A percentile compares a stretch with the other conserved stretches of the same genome.
These are phyloP conservation scores for Eulemur albifrons DNA, from an alignment of 2,797 vertebrate species.

Conservation along the genomic window DNA sequence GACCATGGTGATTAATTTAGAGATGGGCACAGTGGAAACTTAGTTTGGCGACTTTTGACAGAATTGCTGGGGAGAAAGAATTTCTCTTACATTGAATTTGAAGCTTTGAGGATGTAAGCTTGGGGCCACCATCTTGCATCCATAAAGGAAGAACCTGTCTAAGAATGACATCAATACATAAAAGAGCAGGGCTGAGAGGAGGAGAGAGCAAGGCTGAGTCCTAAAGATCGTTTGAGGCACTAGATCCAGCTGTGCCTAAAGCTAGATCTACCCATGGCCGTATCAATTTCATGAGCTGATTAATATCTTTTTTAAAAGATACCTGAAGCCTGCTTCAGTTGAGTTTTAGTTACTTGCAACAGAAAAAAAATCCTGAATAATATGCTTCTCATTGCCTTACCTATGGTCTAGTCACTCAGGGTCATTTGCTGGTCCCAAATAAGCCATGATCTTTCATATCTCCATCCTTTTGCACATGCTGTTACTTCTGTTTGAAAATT, in stretches of 20 bases:
- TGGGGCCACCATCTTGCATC: background rate
- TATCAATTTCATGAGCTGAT: background rate
- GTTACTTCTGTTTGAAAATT: background rate
- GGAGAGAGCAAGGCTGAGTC: background rate
- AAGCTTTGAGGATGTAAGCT: background rate
- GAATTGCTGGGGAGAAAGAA: background rate
- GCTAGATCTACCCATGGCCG: background rate
- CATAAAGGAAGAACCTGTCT: background rate
- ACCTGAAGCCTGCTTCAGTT: background rate
- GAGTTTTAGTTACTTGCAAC: background rate
- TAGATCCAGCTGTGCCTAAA: background rate
- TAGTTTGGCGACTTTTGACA: background rate
- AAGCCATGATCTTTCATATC: background rate
- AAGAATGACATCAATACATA: background rate
- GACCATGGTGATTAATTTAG: background rate
- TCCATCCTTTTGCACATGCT: background rate
- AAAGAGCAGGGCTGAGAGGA: background rate
- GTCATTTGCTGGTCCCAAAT: background rate
- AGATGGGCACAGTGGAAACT: background rate
- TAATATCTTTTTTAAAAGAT: background rate
- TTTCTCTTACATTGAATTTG: conserved; percentile 31
- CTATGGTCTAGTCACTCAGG: background rate
- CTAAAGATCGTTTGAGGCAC: background rate
- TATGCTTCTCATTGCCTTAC: background rate
- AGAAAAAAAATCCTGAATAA: conserved; percentile 6